These are phyloP conservation scores for Etheostoma spectabile DNA, from an alignment of 2,113 vertebrate genomes.

Conservation along the genomic window DNA sequence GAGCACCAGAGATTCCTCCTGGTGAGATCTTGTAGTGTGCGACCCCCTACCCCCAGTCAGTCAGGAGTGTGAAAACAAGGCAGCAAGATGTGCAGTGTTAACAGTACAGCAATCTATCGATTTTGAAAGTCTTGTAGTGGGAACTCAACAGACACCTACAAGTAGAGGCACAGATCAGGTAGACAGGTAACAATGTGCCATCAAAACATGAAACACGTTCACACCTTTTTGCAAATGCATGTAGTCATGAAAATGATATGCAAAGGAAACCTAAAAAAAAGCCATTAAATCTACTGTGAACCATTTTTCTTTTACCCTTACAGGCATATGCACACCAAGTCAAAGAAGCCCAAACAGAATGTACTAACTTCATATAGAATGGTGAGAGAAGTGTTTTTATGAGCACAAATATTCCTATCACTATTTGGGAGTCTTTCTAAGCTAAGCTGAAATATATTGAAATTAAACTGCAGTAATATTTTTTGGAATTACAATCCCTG, in stretches of 20 bases:
- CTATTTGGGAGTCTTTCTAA: background rate
- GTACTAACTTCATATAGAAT: background rate
- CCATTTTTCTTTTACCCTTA: constrained; percentile 1
- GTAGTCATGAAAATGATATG: constrained; percentile 6
- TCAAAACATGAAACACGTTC: constrained; percentile 4
- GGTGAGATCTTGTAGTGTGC: too few relatives aligned
- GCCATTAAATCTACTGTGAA: constrained; percentile 3
- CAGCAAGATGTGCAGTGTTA: too few relatives aligned
- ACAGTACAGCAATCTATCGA: too few relatives aligned
- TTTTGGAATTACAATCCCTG: background rate
- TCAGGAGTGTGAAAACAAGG: too few relatives aligned
- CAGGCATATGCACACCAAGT: background rate
- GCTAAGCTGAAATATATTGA: background rate
- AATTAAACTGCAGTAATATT: background rate
- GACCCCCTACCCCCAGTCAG: too few relatives aligned
- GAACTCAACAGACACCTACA: background rate
- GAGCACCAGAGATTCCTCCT: too few relatives aligned
- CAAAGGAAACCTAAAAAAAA: background rate
- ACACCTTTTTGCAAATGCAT: background rate
- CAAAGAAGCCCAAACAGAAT: background rate
- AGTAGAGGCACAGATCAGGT: background rate
- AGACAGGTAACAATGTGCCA: background rate
- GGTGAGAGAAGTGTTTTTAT: background rate
- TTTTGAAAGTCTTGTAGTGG: too few relatives aligned
- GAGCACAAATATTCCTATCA: background rate